Evolutionary conservation across 2,888 invertebrate genomes (phyloP), one percentile per base, ranked within the genome.

Genomic region (Thera obeliscata): DNA sequence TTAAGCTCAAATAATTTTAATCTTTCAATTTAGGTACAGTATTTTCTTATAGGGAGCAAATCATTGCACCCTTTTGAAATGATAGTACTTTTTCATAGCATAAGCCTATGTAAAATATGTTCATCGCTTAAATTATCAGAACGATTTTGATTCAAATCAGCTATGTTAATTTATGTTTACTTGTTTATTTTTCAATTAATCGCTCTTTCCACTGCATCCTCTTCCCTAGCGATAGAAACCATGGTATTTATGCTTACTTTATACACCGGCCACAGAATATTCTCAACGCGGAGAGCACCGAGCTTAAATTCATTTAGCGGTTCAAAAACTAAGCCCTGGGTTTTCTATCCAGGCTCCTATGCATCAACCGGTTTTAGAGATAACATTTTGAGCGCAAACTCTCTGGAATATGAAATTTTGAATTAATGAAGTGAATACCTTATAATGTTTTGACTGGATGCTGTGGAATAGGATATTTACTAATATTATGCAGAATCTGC

Each of bases 191-290:
- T 11, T n/a, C 5, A 70, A 59, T 46, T 9, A 46, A 70, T 64
- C 78, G 73, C 78, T 77, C 8, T 74, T 65, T 68, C n/a, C 69
- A 78, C 72, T 64, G 66, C 74, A 75, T 35, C 56, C 81, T 63
- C 64, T 61, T 65, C 83, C 81, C 76, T 76, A 82, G 76, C 80
- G 79, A 87, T 86, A 81, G 83, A 84, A 78, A 76, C 79, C 76
- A 71, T 74, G 77, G 84, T 88, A 90, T 90, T 87, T 89, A 89
- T 84, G 86, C 81, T 84, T 84, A 86, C 88, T 88, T 87, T 86
- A 88, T 88, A 82, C 86, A 81, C 81, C 78, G 76, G 80, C 80
- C 78, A 78, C 77, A 76, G 82, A 81, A 87, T 86, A 85, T 87
- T 84, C 85, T 81, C 79, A 75, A 76, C 81, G 73, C 74, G 77